phyloP scores from a whole-genome alignment of 2,888 invertebrate species.

The Callosobruchus maculatus region DNA sequence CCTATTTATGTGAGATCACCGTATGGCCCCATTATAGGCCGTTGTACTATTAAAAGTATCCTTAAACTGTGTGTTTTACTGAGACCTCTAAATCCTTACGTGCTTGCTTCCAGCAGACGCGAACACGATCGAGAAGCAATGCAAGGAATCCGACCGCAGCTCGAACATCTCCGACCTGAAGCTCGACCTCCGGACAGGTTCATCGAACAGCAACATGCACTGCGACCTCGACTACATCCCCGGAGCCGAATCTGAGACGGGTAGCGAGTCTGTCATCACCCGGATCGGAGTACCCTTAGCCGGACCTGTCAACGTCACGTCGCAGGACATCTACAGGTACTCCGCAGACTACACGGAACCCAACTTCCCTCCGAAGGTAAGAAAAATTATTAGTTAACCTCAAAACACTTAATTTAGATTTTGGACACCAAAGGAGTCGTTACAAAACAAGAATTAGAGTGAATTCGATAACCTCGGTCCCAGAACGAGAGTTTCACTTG shows the following conservation, averaged over 20 bases:
- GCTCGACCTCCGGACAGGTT: conserved; percentile 80
- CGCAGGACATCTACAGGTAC: conserved; percentile 66
- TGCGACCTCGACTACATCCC: conserved; percentile 57
- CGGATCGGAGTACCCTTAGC: conserved; percentile 71
- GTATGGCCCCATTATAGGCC: no score
- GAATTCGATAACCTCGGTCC: no score
- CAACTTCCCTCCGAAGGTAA: conserved; percentile 69
- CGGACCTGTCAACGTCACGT: conserved; percentile 71
- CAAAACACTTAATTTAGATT: no score
- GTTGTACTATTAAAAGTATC: no score
- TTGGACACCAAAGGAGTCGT: no score
- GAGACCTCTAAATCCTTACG: no score
- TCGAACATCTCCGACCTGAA: conserved; percentile 92
- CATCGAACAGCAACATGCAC: conserved; percentile 67
- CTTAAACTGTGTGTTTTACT: not conserved
- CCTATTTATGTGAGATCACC: no score
- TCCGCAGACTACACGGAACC: conserved; percentile 77
- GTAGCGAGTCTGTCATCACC: conserved; percentile 53
- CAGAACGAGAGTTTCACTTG: no score
- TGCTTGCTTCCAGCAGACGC: conserved; percentile 45
- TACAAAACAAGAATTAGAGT: no score
- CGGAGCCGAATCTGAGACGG: conserved; percentile 55
- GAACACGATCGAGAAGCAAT: conserved; percentile 57
- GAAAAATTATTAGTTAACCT: conserved; percentile 2
- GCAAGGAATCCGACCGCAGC: conserved; percentile 80